Conservation (phyloP, 2,888 invertebrate genomes). For the Polyommatus iphigenia region DNA sequence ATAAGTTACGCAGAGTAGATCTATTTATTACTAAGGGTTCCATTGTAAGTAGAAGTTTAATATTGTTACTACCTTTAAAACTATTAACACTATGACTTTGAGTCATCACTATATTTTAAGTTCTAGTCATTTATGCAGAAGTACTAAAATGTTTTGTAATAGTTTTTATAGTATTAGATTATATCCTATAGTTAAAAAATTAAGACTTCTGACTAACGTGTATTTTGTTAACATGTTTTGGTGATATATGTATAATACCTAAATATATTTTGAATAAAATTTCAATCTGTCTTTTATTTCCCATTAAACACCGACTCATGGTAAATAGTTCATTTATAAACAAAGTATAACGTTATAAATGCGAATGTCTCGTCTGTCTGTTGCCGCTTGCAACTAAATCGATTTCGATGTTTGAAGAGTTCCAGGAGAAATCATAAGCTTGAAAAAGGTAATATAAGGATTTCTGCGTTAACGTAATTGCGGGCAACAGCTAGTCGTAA, state of each 20-base stretch:
- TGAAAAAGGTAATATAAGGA: too few relatives aligned
- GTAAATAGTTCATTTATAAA: neutral
- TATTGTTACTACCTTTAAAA: neutral
- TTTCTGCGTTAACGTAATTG: too few relatives aligned
- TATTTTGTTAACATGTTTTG: conserved; percentile 19
- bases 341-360: too few relatives aligned
- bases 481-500: neutral
- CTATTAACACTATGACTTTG: neutral
- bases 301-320: neutral
- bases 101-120: neutral
- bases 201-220: conserved; percentile 24
- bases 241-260: neutral
- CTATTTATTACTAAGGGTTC: neutral
- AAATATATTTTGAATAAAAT: conserved; percentile 9
- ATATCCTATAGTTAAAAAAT: neutral
- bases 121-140: conserved; percentile 28
- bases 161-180: conserved; percentile 22
- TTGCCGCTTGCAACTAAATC: too few relatives aligned
- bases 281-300: conserved; percentile 7
- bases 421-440: too few relatives aligned
- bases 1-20: neutral
- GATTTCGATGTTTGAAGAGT: too few relatives aligned
- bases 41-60: neutral
- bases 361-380: too few relatives aligned
- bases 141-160: conserved; percentile 25